These are phyloP conservation scores for Eulacestoma nigropectus DNA, from an alignment of 2,113 vertebrate genomes.

Conservation along the genomic window DNA sequence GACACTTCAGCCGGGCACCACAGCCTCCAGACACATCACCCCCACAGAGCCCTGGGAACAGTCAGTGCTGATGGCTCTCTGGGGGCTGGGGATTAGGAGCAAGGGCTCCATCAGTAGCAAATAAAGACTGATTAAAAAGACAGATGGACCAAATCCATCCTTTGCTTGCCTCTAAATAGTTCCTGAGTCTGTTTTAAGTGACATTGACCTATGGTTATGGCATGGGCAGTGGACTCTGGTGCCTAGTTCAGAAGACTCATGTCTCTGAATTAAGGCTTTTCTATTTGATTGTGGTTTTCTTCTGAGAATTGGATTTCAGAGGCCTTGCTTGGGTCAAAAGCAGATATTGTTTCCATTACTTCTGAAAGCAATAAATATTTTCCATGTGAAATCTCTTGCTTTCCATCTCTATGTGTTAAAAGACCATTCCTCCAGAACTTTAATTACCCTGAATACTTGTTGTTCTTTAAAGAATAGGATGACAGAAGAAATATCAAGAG, in stretches of 20 bases:
- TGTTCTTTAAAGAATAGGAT: not conserved
- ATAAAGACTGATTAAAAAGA: constrained; percentile 16
- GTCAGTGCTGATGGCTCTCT: not conserved
- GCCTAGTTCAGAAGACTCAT: constrained; percentile 5
- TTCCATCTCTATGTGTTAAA: not conserved
- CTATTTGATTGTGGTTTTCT: constrained; percentile 11
- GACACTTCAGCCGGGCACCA: not conserved
- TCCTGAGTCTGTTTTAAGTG: constrained; percentile 39
- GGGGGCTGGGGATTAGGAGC: not conserved
- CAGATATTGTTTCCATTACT: not conserved
- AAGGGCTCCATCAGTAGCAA: not conserved
- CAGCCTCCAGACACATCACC: not conserved
- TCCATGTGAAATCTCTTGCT: not conserved
- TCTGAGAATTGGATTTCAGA: not conserved
- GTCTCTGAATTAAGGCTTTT: constrained; percentile 37
- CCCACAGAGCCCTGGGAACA: fast-evolving
- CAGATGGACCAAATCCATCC: not conserved
- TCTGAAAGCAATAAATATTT: not conserved
- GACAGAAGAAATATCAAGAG: not conserved
- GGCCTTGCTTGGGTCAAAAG: not conserved
- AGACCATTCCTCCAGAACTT: not conserved
- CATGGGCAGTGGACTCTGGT: constrained; percentile 2
- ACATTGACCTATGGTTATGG: constrained; percentile 34
- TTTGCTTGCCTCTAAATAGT: constrained; percentile 7
- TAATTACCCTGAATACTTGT: not conserved